These are phyloP conservation scores for Falco punctatus DNA, from an alignment of 2,113 vertebrate species.

Conservation along the genomic window DNA sequence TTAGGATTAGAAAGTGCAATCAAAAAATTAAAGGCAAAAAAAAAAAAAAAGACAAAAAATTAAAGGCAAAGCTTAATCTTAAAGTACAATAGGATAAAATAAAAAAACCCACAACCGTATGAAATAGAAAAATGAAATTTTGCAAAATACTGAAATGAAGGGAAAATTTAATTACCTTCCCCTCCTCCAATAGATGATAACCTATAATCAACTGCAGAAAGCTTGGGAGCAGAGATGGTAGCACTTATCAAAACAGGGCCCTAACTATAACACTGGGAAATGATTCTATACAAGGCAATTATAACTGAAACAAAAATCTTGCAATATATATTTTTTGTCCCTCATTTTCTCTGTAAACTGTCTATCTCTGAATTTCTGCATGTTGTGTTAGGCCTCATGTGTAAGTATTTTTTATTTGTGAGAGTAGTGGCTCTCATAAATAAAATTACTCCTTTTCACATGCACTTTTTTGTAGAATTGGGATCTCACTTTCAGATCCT, in stretches of 20 bases:
- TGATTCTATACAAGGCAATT: neutral
- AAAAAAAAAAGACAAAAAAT: neutral
- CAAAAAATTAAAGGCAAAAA: neutral
- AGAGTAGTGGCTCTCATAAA: neutral
- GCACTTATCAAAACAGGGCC: neutral
- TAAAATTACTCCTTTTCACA: neutral
- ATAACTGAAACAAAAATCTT: neutral
- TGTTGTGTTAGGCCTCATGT: neutral
- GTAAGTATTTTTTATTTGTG: neutral
- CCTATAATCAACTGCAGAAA: neutral
- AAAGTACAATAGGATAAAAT: constrained; percentile 1
- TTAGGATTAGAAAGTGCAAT: neutral
- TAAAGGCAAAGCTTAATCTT: neutral
- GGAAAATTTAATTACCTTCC: neutral
- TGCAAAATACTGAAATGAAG: neutral
- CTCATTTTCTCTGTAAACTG: neutral
- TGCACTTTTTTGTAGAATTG: neutral
- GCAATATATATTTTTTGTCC: neutral
- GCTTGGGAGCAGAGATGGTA: neutral
- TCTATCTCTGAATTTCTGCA: neutral
- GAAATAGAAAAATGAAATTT: neutral
- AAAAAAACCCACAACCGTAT: neutral
- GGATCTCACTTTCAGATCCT: neutral
- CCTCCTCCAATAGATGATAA: neutral
- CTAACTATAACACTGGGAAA: neutral